These are phyloP conservation scores for Aethes cnicana DNA, from an alignment of 2,888 invertebrate species.

Conservation along the genomic window DNA sequence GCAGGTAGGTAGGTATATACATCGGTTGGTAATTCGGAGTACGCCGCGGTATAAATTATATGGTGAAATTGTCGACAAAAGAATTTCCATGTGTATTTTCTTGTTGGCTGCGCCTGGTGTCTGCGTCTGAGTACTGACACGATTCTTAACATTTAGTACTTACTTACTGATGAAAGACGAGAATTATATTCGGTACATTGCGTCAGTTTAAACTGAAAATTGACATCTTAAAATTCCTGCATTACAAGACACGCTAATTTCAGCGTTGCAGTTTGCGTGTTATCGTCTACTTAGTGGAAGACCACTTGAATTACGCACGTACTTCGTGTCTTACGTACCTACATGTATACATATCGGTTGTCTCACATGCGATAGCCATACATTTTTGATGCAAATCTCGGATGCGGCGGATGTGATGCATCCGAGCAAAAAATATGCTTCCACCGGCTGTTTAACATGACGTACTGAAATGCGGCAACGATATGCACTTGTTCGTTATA, in stretches of 20 bases:
- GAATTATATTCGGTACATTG: slow-evolving; percentile 12
- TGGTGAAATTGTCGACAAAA: slow-evolving; percentile 27
- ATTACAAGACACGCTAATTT: too few species aligned
- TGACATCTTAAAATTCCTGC: too few species aligned
- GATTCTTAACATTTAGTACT: slow-evolving; percentile 14
- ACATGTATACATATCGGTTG: slow-evolving; percentile 21
- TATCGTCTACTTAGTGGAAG: slow-evolving; percentile 3
- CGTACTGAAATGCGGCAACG: slow-evolving; percentile 19
- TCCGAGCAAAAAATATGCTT: slow-evolving; percentile 25
- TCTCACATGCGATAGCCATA: slow-evolving; percentile 16
- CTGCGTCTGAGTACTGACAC: slow-evolving; percentile 9
- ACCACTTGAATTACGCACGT: slow-evolving; percentile 11
- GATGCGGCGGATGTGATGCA: slow-evolving; percentile 26
- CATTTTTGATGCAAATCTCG: slow-evolving; percentile 27
- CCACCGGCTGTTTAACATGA: slow-evolving; percentile 22
- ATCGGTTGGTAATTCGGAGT: slow-evolving; percentile 28
- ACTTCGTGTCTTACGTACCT: not conserved
- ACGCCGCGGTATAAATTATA: slow-evolving; percentile 28
- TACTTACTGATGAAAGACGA: slow-evolving; percentile 15
- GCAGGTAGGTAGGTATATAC: slow-evolving; percentile 22
- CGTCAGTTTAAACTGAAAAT: slow-evolving; percentile 6
- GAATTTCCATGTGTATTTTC: slow-evolving; percentile 24
- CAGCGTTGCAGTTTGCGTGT: slow-evolving; percentile 3
- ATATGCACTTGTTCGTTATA: slow-evolving; percentile 16
- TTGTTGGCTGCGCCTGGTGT: slow-evolving; percentile 11